Evolutionary conservation across 2,113 vertebrate species (phyloP).

Genomic region (Empidonax traillii): DNA sequence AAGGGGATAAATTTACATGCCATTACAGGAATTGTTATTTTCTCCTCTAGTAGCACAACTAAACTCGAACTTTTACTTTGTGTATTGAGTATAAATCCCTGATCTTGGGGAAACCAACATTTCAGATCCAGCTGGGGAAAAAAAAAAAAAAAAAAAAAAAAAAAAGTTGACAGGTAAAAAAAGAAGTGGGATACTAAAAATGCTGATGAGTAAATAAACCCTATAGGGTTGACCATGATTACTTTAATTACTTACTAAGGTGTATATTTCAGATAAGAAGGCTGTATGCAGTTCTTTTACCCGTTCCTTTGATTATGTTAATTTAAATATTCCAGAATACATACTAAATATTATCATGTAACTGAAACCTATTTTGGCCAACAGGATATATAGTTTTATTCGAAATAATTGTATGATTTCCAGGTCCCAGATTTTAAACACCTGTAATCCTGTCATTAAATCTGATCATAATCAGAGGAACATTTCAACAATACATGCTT

Average conservation of each 20-base stretch:
- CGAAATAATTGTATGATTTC: not conserved
- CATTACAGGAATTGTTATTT: not conserved
- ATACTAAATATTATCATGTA: not conserved
- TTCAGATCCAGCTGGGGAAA: not conserved
- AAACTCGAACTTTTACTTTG: not conserved
- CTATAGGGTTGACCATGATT: not conserved
- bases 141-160: not conserved
- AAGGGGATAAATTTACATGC: not conserved
- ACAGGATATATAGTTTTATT: not conserved
- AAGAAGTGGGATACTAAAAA: not conserved
- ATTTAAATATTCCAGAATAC: not conserved
- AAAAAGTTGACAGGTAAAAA: not conserved
- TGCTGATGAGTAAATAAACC: not conserved
- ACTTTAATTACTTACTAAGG: not conserved
- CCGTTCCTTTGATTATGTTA: not conserved
- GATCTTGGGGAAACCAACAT: not conserved
- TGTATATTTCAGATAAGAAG: not conserved
- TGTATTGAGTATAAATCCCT: not conserved
- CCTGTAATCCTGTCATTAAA: not conserved
- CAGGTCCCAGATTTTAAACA: not conserved
- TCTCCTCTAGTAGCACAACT: not conserved
- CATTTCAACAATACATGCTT: not conserved
- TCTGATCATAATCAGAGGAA: not conserved
- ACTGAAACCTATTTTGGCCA: not conserved
- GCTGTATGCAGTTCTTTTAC: not conserved